A percentile compares a stretch with the other conserved stretches of the same genome.
Conservation (phyloP, 2,113 vertebrate genomes). For the Pseudopodoces humilis region DNA sequence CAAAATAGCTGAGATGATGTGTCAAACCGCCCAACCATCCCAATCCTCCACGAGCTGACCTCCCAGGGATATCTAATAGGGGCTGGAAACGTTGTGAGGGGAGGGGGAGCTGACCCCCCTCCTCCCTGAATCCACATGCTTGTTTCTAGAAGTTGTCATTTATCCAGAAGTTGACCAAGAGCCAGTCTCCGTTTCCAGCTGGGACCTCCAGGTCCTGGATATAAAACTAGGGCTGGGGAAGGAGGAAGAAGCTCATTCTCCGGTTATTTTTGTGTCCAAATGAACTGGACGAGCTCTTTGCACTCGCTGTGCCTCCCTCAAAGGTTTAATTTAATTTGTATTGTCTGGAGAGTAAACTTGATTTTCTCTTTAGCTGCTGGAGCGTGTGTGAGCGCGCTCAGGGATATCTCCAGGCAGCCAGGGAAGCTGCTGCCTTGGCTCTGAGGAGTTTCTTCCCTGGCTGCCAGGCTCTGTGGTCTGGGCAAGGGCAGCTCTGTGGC, state of each 20-base stretch:
- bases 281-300: rapidly evolving
- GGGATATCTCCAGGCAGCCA: background rate
- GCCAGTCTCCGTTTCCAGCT: background rate
- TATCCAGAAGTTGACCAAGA: background rate
- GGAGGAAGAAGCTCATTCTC: background rate
- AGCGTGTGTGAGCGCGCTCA: background rate
- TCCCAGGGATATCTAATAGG: slow-evolving; percentile 29
- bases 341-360: background rate
- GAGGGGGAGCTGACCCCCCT: background rate
- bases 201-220: background rate
- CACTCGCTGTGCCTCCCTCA: background rate
- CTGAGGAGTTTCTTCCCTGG: background rate
- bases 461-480: slow-evolving; percentile 51
- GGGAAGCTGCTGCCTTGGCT: slow-evolving; percentile 16
- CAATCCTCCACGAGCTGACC: slow-evolving; percentile 44
- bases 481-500: slow-evolving; percentile 26
- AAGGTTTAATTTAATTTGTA: background rate
- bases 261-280: background rate
- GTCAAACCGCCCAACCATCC: slow-evolving; percentile 61
- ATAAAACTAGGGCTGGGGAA: background rate
- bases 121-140: background rate
- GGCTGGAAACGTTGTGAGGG: slow-evolving; percentile 16
- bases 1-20: slow-evolving; percentile 69
- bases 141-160: background rate
- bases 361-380: background rate